phyloP scores from a whole-genome alignment of 2,888 invertebrate species.

The Lypha dubia region DNA sequence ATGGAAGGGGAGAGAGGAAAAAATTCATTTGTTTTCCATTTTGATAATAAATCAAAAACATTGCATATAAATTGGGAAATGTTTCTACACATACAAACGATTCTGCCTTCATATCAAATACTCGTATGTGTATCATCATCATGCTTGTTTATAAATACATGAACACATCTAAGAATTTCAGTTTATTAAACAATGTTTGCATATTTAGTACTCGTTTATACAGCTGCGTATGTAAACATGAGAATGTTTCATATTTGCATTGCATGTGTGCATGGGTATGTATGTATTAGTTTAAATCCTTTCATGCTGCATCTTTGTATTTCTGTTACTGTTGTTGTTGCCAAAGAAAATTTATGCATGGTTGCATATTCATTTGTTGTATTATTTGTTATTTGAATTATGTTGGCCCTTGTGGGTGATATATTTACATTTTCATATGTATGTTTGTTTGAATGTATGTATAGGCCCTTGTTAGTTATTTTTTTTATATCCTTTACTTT shows the following conservation, averaged over 20 bases:
- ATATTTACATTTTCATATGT: no score
- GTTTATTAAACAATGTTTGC: neutral
- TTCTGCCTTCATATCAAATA: slow-evolving; percentile 2
- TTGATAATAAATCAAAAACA: slow-evolving; percentile 80
- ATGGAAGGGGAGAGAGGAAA: neutral
- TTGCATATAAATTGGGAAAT: slow-evolving; percentile 77
- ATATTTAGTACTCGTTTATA: no score
- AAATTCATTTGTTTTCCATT: slow-evolving; percentile 72
- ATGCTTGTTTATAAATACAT: neutral
- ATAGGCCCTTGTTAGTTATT: slow-evolving; percentile 30
- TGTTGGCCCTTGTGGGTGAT: slow-evolving; percentile 53
- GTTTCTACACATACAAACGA: slow-evolving; percentile 51
- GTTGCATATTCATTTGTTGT: slow-evolving; percentile 81
- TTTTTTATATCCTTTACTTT: slow-evolving; percentile 2
- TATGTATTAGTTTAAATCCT: neutral
- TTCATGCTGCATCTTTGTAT: slow-evolving; percentile 8
- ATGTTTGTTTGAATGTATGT: no score
- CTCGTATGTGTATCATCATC: no score
- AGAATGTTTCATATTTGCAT: neutral
- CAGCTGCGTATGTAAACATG: neutral
- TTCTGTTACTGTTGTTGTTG: slow-evolving; percentile 48
- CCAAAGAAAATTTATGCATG: slow-evolving; percentile 79
- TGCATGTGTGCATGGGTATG: neutral
- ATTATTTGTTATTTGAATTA: slow-evolving; percentile 78
- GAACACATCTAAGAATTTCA: slow-evolving; percentile 7